Evolutionary conservation across 23 tunicate species (phyloP), one percentile per base, ranked within the genome.

Genomic region (Trididemnum clinides): DNA sequence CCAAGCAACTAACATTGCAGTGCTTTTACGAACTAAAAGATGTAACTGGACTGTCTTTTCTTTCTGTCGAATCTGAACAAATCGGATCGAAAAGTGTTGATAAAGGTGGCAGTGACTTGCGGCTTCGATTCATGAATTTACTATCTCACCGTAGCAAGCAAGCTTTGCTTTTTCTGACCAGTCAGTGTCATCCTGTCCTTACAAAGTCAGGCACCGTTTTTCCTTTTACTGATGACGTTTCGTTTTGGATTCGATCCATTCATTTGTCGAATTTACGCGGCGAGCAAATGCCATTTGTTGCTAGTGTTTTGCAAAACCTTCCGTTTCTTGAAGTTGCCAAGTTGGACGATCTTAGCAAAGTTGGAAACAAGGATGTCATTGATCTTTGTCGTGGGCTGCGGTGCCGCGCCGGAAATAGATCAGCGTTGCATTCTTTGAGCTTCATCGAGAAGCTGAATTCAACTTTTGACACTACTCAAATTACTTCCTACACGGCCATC

Each of bases 131-230:
- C 26, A 33, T 26, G 51, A 28, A 63, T 2, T 64, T 1, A 1
- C 39, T 86, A n/a, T 86, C 90, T 2, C 44, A 64, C 51, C 71
- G 65, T 33, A 75, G 72, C 57, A 75, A 80, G 59, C 90, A 91
- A 64, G 71, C 90, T 20, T 15, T 91, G 0, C 71, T 91, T 21
- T 79, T 51, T 71, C 49, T 86, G 23, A 64, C 83, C 12, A 26
- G 49, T 26, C 64, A 84, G 25, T 91, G 96, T 51, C 72, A 44
- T 33, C 96, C 96, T 22, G n/a, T 21, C 18, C 50, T 91, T 51
- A 81, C 84, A 6, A 54, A 28, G 44, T 91, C 96, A 0, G 96
- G 96, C 21, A 86, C 86, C 64, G 84, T 64, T 33, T 73, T 64
- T 39, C 65, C 78, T 7, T 77, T 51, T 70, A 5, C 37, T 21